phyloP scores from a whole-genome alignment of 2,888 invertebrate species.

The Eurytoma adleriae region DNA sequence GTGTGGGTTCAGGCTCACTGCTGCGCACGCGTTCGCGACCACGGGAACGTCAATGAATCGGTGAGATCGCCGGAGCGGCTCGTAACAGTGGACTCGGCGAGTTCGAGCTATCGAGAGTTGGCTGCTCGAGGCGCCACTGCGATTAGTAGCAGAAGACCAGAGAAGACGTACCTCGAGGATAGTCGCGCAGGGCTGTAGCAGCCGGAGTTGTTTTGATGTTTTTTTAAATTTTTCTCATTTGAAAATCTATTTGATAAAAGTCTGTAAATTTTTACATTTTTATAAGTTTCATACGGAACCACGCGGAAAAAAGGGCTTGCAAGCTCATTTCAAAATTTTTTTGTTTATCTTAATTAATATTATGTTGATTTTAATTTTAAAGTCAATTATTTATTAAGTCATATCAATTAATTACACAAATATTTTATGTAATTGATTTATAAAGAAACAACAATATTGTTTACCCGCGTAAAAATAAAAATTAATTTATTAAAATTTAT shows the following conservation, averaged over 20 bases:
- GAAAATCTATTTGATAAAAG: too few relatives aligned
- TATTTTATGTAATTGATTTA: too few relatives aligned
- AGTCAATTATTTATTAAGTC: neutral
- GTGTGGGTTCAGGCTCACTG: slow-evolving; percentile 1
- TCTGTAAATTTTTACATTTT: too few relatives aligned
- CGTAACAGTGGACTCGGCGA: too few relatives aligned
- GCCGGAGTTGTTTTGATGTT: neutral
- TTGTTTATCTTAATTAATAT: neutral
- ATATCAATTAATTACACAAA: neutral
- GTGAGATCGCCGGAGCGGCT: slow-evolving; percentile 1
- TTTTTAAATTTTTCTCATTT: neutral
- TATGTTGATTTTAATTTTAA: neutral
- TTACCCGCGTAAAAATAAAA: too few relatives aligned
- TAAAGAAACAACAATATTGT: too few relatives aligned
- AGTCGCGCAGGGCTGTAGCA: slow-evolving; percentile 6
- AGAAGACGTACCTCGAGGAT: slow-evolving; percentile 3
- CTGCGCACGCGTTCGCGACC: neutral
- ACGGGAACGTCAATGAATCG: slow-evolving; percentile 45
- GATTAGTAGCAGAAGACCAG: slow-evolving; percentile 34
- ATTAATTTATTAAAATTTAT: too few relatives aligned
- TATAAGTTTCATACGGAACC: too few relatives aligned
- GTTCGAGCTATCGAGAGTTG: slow-evolving; percentile 41
- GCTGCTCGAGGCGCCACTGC: slow-evolving; percentile 8
- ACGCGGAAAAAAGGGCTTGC: too few relatives aligned
- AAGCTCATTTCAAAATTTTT: neutral